Conservation (phyloP, 1,140 invertebrate species). For the Odontomachus brunneus region DNA sequence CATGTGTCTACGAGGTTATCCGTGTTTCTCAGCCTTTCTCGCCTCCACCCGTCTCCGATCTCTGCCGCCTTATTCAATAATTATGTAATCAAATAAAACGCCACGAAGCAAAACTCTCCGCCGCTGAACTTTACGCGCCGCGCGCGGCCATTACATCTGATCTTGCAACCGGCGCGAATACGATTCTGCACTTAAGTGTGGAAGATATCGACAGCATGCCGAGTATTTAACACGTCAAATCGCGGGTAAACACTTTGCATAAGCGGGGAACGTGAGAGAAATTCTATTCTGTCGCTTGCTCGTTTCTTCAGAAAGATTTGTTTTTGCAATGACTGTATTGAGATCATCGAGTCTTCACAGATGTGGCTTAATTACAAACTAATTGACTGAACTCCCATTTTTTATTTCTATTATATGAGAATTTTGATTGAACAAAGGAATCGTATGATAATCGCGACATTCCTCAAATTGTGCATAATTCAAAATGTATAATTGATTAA, state of each 20-base stretch:
- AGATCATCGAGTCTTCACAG: too few species aligned
- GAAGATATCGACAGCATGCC: conserved; percentile 16
- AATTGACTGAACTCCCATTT: not conserved
- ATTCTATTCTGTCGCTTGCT: not conserved
- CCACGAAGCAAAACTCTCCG: conserved; percentile 61
- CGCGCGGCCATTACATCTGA: conserved; percentile 3
- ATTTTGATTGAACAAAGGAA: too few species aligned
- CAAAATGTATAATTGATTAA: too few species aligned
- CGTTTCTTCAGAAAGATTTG: not conserved
- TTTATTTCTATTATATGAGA: too few species aligned
- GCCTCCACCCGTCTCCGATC: not conserved
- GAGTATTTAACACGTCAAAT: not conserved
- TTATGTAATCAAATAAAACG: conserved; percentile 82
- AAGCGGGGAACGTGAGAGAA: not conserved
- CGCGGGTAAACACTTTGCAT: not conserved
- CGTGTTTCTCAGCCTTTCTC: conserved; percentile 26
- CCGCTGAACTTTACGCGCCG: conserved; percentile 79
- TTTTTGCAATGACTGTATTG: not conserved
- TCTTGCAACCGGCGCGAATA: conserved; percentile 6
- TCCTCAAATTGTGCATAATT: too few species aligned
- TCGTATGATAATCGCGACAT: too few species aligned
- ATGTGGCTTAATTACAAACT: not conserved
- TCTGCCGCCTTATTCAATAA: conserved; percentile 74
- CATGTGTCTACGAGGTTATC: not conserved
- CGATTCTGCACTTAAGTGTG: conserved; percentile 29